These are phyloP conservation scores for Acronicta aceris DNA, from an alignment of 2,888 invertebrate species.

Conservation along the genomic window DNA sequence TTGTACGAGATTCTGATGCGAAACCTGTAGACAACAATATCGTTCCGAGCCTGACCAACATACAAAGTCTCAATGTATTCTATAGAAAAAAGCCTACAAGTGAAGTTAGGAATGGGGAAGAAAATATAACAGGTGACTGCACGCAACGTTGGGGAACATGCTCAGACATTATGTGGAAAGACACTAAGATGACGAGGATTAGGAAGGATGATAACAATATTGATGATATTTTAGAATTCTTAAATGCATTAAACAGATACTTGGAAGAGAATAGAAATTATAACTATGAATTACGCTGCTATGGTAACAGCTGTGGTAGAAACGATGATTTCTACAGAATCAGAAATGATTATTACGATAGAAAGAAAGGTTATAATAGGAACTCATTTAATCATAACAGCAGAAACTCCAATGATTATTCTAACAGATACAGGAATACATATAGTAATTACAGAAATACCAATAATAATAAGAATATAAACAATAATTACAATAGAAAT, in stretches of 20 bases:
- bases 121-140: background rate
- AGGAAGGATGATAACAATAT: background rate
- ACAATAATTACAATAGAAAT: conserved; percentile 4
- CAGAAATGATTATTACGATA: background rate
- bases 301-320: conserved; percentile 18
- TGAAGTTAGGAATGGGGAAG: background rate
- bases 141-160: conserved; percentile 1
- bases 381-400: conserved; percentile 20
- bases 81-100: conserved; percentile 7
- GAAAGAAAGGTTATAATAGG: background rate
- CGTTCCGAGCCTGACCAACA: conserved; percentile 13
- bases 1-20: background rate
- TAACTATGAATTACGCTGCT: conserved; percentile 18
- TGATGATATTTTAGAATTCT: conserved; percentile 13
- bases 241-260: conserved; percentile 20
- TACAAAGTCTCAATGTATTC: conserved; percentile 23
- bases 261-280: background rate
- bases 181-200: background rate
- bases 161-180: background rate
- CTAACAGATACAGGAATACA: too few species aligned
- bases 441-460: background rate
- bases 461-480: conserved; percentile 6
- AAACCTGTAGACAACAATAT: conserved; percentile 4
- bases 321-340: conserved; percentile 1
- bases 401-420: too few species aligned